Percentiles rank a stretch among this genome's conserved stretches.
Evolutionary conservation across 2,797 vertebrate species (phyloP).

Genomic region (Manis crassicaudata): DNA sequence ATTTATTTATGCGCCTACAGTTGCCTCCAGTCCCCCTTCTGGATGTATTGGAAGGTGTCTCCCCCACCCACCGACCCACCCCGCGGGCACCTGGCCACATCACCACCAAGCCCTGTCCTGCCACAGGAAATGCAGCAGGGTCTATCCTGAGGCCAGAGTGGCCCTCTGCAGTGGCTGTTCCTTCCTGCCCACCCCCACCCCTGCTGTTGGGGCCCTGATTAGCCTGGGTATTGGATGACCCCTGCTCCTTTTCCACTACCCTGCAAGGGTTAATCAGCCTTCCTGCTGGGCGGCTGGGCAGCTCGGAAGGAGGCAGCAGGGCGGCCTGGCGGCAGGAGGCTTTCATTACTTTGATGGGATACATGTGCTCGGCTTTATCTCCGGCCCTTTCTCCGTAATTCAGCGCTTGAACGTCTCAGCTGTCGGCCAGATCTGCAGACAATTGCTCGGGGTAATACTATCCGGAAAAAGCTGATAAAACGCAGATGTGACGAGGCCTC

Average conservation of each 20-base stretch:
- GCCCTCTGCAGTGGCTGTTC: conserved; percentile 80
- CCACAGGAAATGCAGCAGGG: conserved; percentile 51
- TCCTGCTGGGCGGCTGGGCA: conserved; percentile 86
- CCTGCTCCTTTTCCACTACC: conserved; percentile 86
- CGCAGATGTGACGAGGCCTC: conserved; percentile 97
- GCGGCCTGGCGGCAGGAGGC: conserved; percentile 89
- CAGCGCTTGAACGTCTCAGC: conserved; percentile 95
- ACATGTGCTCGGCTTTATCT: conserved; percentile 91
- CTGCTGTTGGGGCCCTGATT: conserved; percentile 85
- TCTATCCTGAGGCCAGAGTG: conserved; percentile 56
- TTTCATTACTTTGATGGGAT: conserved; percentile 92
- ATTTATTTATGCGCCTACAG: neutral
- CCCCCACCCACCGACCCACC: too few relatives aligned
- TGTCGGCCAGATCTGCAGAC: conserved; percentile 96
- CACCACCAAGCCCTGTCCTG: neutral
- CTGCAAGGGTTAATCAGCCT: conserved; percentile 90
- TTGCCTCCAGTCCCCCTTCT: neutral
- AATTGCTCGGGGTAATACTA: conserved; percentile 98
- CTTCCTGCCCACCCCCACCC: conserved; percentile 83
- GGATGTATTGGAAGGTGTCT: neutral
- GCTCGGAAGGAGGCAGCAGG: conserved; percentile 86
- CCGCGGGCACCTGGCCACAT: too few relatives aligned
- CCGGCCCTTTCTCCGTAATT: conserved; percentile 96
- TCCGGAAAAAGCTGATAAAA: conserved; percentile 98
- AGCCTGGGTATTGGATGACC: conserved; percentile 87